These are phyloP conservation scores for Vicugna pacos DNA, from an alignment of 2,113 vertebrate species.

Conservation along the genomic window DNA sequence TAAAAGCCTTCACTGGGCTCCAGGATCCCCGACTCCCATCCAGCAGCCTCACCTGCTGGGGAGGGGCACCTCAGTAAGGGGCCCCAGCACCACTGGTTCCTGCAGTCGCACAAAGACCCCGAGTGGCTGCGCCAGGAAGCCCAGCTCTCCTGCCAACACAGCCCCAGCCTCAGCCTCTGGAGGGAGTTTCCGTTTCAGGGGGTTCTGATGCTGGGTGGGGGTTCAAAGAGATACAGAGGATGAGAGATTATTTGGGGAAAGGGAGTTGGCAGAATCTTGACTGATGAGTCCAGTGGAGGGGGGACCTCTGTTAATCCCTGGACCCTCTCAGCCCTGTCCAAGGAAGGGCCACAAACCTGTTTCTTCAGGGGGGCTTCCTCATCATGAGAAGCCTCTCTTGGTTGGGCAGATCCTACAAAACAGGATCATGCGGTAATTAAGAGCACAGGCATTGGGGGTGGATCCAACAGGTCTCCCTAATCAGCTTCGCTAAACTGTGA, in stretches of 20 bases:
- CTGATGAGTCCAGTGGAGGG: neutral
- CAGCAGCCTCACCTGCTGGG: slow-evolving; percentile 88
- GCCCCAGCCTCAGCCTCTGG: slow-evolving; percentile 84
- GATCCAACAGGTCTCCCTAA: neutral
- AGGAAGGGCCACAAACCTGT: slow-evolving; percentile 66
- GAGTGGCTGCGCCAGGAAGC: slow-evolving; percentile 87
- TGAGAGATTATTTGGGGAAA: slow-evolving; percentile 6
- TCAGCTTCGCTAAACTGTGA: neutral
- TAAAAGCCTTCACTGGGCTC: neutral
- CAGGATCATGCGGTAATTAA: neutral
- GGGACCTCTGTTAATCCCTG: neutral
- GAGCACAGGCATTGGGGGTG: neutral
- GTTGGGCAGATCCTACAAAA: slow-evolving; percentile 57
- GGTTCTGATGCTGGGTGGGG: slow-evolving; percentile 83
- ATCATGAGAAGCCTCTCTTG: neutral
- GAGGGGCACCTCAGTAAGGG: slow-evolving; percentile 85
- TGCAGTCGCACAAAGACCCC: slow-evolving; percentile 85
- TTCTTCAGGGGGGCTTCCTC: slow-evolving; percentile 57
- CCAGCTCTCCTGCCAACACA: slow-evolving; percentile 86
- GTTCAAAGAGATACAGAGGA: neutral
- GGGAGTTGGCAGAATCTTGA: neutral
- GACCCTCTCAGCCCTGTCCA: slow-evolving; percentile 1
- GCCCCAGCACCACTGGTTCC: slow-evolving; percentile 79
- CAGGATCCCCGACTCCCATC: neutral
- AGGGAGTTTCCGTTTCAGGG: slow-evolving; percentile 86